These are phyloP conservation scores for Nautilus pompilius DNA, from an alignment of 1,140 invertebrate species.

Conservation along the genomic window DNA sequence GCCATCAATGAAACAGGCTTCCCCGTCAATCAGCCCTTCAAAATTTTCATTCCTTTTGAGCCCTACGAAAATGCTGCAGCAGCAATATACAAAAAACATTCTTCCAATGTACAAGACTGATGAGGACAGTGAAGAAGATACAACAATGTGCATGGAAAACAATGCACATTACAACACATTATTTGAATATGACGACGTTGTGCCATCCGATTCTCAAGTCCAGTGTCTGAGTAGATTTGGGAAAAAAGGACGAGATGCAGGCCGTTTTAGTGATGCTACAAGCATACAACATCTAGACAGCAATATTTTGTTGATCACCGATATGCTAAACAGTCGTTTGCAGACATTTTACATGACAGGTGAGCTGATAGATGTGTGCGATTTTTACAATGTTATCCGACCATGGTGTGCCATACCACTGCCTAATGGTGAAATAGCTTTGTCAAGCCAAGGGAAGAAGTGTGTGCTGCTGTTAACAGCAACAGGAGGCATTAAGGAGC, in stretches of 20 bases:
- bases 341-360: slow-evolving; percentile 13
- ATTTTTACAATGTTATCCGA: slow-evolving; percentile 9
- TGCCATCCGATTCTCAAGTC: not conserved
- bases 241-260: slow-evolving; percentile 12
- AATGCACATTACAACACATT: not conserved
- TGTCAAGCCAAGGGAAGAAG: slow-evolving; percentile 12
- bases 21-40: no score
- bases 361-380: not conserved
- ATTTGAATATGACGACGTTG: slow-evolving; percentile 8
- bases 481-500: slow-evolving; percentile 9
- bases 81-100: no score
- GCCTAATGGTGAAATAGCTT: slow-evolving; percentile 13
- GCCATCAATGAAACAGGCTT: no score
- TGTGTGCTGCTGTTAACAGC: slow-evolving; percentile 18
- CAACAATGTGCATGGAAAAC: no score
- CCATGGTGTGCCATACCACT: slow-evolving; percentile 16
- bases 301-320: slow-evolving; percentile 18
- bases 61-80: no score
- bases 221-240: slow-evolving; percentile 9
- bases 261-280: slow-evolving; percentile 23
- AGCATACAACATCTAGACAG: slow-evolving; percentile 9
- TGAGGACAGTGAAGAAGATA: no score
- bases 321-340: slow-evolving; percentile 22
- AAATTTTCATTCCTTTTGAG: no score
- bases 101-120: no score